These are phyloP conservation scores for Rhinoraja longicauda DNA, from an alignment of 2,797 vertebrate genomes.

Conservation along the genomic window DNA sequence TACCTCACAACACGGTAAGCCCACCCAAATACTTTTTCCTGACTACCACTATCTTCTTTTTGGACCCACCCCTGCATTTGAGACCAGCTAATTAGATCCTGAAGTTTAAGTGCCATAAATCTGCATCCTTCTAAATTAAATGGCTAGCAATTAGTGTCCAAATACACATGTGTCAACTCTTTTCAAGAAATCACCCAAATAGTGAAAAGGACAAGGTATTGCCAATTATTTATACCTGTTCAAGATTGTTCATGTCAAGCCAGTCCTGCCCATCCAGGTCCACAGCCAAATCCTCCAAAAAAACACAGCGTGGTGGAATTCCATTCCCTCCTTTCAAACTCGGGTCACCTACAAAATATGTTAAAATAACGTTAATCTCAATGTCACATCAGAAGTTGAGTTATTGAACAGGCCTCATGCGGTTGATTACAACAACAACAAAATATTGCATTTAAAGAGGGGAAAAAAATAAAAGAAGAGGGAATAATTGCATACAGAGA, in stretches of 20 bases:
- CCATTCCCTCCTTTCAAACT: constrained; percentile 85
- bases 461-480: background rate
- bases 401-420: no score
- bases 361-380: background rate
- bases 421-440: background rate
- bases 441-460: background rate
- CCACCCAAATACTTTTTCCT: background rate
- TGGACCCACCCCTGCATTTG: no score
- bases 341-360: constrained; percentile 72
- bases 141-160: background rate
- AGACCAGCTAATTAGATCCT: background rate
- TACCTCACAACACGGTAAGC: background rate
- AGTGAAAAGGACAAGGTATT: background rate
- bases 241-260: constrained; percentile 94
- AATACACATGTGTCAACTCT: background rate
- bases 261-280: constrained; percentile 95
- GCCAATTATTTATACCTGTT: constrained; percentile 66
- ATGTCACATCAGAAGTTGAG: background rate
- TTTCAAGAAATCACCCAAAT: background rate
- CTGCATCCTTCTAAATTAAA: background rate
- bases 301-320: constrained; percentile 88
- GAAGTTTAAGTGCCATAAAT: background rate
- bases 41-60: no score
- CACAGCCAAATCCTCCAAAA: constrained; percentile 85
- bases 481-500: background rate